Evolutionary conservation across 2,888 invertebrate species (phyloP).

Genomic region (Gortyna flavago): DNA sequence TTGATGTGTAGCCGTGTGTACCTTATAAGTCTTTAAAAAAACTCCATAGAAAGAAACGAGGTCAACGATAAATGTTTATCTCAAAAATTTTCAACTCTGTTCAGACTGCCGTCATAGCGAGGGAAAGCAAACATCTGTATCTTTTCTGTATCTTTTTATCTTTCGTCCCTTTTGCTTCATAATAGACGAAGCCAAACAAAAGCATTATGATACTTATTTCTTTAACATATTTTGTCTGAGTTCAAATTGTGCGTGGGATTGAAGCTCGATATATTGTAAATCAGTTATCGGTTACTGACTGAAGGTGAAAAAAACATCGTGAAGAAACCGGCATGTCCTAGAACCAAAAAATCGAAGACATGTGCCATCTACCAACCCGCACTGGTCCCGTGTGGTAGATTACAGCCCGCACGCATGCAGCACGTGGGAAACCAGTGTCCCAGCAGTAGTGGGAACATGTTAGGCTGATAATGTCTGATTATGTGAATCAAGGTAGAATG

Average conservation of each 20-base stretch:
- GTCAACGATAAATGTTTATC: slow-evolving; percentile 1
- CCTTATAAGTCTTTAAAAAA: neutral
- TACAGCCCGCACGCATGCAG: no score
- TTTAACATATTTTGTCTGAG: neutral
- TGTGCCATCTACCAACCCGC: no score
- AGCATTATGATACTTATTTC: slow-evolving; percentile 8
- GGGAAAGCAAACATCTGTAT: slow-evolving; percentile 37
- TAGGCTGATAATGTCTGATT: no score
- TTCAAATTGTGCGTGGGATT: neutral
- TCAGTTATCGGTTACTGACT: neutral
- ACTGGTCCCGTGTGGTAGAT: no score
- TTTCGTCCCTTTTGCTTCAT: slow-evolving; percentile 31
- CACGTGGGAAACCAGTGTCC: no score
- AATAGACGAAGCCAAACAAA: slow-evolving; percentile 14
- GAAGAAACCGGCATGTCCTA: no score
- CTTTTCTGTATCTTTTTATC: slow-evolving; percentile 10
- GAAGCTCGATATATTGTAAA: neutral
- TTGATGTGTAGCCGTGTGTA: no score
- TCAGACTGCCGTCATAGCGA: slow-evolving; percentile 8
- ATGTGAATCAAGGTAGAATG: no score
- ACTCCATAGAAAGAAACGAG: neutral
- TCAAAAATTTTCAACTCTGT: slow-evolving; percentile 11
- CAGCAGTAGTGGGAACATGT: no score
- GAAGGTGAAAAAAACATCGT: no score
- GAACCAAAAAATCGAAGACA: no score